Evolutionary conservation across 2,797 vertebrate genomes (phyloP).

Genomic region (Glossophaga mutica): DNA sequence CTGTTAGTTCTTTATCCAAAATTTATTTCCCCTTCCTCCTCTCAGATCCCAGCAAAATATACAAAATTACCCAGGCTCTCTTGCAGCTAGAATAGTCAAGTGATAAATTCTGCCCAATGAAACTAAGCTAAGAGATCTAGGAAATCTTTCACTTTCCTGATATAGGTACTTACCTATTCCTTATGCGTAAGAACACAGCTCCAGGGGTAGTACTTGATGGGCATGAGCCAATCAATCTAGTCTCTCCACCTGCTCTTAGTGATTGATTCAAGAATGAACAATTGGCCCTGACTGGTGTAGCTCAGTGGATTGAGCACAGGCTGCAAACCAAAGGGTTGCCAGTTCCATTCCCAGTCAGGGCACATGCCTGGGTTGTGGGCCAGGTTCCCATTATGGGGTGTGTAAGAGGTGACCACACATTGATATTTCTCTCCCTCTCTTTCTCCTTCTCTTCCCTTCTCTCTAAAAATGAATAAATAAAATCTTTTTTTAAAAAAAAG

Average conservation of each 20-base stretch:
- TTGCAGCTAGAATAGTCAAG: neutral
- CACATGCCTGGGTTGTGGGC: too few relatives aligned
- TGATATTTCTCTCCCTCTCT: too few relatives aligned
- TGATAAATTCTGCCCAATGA: neutral
- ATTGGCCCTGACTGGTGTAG: neutral
- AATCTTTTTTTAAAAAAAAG: neutral
- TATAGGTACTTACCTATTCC: neutral
- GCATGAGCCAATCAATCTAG: neutral
- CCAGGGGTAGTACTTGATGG: neutral
- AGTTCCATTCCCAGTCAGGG: too few relatives aligned
- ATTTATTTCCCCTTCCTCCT: neutral
- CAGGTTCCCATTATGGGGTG: too few relatives aligned
- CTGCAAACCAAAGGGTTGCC: too few relatives aligned
- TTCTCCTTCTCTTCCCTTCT: too few relatives aligned
- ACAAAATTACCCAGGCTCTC: neutral
- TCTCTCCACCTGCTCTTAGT: neutral
- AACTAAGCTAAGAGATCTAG: neutral
- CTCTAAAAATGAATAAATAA: too few relatives aligned
- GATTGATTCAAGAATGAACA: neutral
- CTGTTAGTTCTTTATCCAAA: neutral
- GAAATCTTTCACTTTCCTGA: neutral
- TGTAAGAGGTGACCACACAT: too few relatives aligned
- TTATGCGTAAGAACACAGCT: neutral
- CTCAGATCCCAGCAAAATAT: neutral
- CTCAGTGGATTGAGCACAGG: too few relatives aligned